These are phyloP conservation scores for Tonatia bakeri DNA, from an alignment of 2,113 vertebrate genomes.

Conservation along the genomic window DNA sequence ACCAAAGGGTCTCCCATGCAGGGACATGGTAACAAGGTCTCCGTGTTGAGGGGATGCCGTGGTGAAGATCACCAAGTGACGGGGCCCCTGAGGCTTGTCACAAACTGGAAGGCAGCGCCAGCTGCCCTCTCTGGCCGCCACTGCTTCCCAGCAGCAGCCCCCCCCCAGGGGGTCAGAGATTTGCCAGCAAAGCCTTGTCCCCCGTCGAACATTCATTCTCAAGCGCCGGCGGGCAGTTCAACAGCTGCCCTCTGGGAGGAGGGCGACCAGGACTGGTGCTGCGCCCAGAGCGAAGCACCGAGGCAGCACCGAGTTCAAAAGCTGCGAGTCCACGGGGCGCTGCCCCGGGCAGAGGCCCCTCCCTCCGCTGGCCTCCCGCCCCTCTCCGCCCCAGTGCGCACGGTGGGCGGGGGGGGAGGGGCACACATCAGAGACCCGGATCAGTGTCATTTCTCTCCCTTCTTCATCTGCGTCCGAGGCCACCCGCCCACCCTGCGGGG, in stretches of 20 bases:
- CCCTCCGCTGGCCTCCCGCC: background rate
- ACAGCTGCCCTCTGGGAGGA: background rate
- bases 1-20: background rate
- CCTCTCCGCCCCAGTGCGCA: too few species aligned
- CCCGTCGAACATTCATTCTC: too few species aligned
- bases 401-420: too few species aligned
- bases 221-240: background rate
- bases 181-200: background rate
- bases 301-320: constrained; percentile 45
- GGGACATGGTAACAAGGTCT: background rate
- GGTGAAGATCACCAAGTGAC: background rate
- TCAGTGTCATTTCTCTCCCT: too few species aligned
- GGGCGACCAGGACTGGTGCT: background rate
- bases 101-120: background rate
- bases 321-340: background rate
- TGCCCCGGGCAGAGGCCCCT: background rate
- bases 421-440: background rate
- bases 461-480: too few species aligned
- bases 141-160: background rate
- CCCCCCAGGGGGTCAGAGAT: background rate
- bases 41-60: background rate
- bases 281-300: background rate
- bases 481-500: too few species aligned
- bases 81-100: background rate
- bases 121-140: background rate